These are phyloP conservation scores for Ispidina lecontei DNA, from an alignment of 2,797 vertebrate genomes.

Conservation along the genomic window DNA sequence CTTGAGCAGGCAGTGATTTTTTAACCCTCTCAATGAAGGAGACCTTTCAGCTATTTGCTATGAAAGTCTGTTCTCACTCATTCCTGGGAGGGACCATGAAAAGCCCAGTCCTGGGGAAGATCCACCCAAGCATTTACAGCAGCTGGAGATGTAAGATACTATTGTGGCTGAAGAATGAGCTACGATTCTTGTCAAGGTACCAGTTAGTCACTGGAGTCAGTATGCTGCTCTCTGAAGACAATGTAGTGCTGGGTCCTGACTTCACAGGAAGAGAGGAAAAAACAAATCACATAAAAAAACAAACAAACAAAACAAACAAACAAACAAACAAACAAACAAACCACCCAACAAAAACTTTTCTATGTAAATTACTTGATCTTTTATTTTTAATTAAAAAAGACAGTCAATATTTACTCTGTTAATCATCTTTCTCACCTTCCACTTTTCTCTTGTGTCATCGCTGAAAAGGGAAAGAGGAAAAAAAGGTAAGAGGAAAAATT, in stretches of 20 bases:
- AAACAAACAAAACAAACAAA: too few species aligned
- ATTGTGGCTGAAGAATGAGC: background rate
- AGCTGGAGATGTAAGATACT: background rate
- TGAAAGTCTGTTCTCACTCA: background rate
- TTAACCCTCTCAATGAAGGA: background rate
- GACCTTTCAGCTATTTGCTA: background rate
- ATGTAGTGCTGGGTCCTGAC: background rate
- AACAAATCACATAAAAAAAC: background rate
- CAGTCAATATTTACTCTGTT: background rate
- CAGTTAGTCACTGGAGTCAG: background rate
- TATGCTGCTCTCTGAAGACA: background rate
- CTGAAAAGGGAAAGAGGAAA: background rate
- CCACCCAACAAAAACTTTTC: background rate
- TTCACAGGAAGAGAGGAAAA: background rate
- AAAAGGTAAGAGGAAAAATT: background rate
- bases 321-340: background rate
- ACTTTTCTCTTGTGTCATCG: background rate
- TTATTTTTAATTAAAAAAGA: background rate
- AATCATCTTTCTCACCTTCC: background rate
- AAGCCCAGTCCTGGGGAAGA: background rate
- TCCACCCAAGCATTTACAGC: background rate
- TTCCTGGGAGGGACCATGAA: background rate
- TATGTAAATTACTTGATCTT: background rate
- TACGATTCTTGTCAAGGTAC: slow-evolving; percentile 1
- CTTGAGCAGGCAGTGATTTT: background rate